These are phyloP conservation scores for Ceryle rudis DNA, from an alignment of 2,797 vertebrate species.

Conservation along the genomic window DNA sequence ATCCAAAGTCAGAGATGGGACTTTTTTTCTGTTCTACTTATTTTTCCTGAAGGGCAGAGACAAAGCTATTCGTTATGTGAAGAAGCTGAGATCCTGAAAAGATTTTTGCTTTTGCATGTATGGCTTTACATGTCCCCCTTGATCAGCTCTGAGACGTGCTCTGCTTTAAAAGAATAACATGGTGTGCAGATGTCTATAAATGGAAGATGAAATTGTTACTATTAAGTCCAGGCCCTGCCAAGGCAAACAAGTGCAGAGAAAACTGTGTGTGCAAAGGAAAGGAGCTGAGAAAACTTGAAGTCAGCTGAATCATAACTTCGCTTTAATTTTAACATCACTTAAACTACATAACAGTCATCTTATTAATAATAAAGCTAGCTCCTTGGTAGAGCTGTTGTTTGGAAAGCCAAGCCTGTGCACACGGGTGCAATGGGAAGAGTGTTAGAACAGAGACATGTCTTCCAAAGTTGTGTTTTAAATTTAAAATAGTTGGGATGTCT, in stretches of 20 bases:
- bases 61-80: conserved; percentile 32
- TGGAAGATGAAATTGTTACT: conserved; percentile 79
- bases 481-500: conserved; percentile 47
- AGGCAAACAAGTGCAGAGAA: conserved; percentile 79
- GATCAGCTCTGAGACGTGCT: conserved; percentile 36
- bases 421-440: conserved; percentile 44
- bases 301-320: conserved; percentile 64
- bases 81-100: not conserved
- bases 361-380: conserved; percentile 58
- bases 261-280: conserved; percentile 57
- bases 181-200: conserved; percentile 80
- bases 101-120: not conserved
- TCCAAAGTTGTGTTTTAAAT: conserved; percentile 57
- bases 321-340: conserved; percentile 67
- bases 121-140: conserved; percentile 29
- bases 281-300: conserved; percentile 61
- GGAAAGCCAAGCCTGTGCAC: conserved; percentile 47
- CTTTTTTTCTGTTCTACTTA: not conserved
- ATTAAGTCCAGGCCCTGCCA: conserved; percentile 69
- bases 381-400: conserved; percentile 58
- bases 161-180: conserved; percentile 75
- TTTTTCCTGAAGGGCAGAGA: not conserved
- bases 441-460: conserved; percentile 36
- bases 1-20: not conserved
- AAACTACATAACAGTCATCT: conserved; percentile 44